Conservation (phyloP, 1,140 invertebrate genomes). For the Meloidogyne floridensis region DNA sequence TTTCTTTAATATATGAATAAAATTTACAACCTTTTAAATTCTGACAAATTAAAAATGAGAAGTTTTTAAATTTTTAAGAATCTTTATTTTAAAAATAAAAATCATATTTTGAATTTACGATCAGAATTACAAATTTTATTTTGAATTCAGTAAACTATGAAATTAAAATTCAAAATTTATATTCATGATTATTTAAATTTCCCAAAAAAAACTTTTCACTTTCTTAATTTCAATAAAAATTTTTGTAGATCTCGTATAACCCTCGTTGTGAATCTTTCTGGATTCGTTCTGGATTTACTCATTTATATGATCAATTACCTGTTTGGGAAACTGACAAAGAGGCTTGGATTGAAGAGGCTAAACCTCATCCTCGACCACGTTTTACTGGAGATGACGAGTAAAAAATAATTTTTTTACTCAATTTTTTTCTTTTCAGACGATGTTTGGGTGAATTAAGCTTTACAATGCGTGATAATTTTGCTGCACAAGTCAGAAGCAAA, state of each 20-base stretch:
- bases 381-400: slow-evolving; percentile 57
- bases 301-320: slow-evolving; percentile 45
- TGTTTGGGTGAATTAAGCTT: slow-evolving; percentile 61
- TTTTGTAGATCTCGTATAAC: slow-evolving; percentile 37
- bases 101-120: too few relatives aligned
- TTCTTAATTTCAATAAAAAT: too few relatives aligned
- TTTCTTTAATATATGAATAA: slow-evolving; percentile 9
- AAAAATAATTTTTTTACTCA: slow-evolving; percentile 1
- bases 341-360: slow-evolving; percentile 14
- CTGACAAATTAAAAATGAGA: too few relatives aligned
- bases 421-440: slow-evolving; percentile 35
- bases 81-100: too few relatives aligned
- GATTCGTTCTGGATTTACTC: slow-evolving; percentile 54
- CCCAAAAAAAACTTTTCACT: too few relatives aligned
- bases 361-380: not conserved
- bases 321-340: slow-evolving; percentile 36
- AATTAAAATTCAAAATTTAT: too few relatives aligned
- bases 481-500: slow-evolving; percentile 48
- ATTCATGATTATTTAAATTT: too few relatives aligned
- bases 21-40: not conserved
- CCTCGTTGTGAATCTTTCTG: slow-evolving; percentile 60
- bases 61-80: too few relatives aligned
- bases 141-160: too few relatives aligned
- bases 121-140: too few relatives aligned
- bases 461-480: slow-evolving; percentile 55